Percentiles rank a stretch among this genome's conserved stretches.
phyloP scores from a whole-genome alignment of 2,888 invertebrate genomes.

The Iphiclides podalirius region DNA sequence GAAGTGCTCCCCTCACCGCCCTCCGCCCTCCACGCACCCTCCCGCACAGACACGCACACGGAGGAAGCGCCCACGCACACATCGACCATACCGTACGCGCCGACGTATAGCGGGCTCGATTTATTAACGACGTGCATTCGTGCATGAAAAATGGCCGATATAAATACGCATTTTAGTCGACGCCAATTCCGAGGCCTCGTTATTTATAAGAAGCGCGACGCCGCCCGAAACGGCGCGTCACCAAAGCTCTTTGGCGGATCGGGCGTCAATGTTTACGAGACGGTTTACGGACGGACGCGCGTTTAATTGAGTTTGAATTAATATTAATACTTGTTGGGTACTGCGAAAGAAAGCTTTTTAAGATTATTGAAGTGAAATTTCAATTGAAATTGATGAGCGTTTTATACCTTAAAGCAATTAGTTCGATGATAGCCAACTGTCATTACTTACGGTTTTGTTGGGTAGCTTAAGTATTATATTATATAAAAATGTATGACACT shows the following conservation, averaged over 20 bases:
- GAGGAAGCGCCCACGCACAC: conserved; percentile 50
- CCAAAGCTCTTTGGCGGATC: conserved; percentile 1
- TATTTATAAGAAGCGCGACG: conserved; percentile 42
- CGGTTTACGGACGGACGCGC: no score
- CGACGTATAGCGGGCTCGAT: conserved; percentile 68
- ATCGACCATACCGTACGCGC: conserved; percentile 33
- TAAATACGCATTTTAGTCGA: conserved; percentile 65
- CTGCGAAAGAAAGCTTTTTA: no score
- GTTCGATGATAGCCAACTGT: no score
- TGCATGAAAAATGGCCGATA: conserved; percentile 66
- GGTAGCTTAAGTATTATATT: no score
- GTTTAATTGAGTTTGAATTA: no score
- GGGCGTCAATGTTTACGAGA: neutral
- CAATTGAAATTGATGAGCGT: no score
- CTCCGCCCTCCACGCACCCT: conserved; percentile 39
- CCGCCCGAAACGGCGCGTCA: neutral
- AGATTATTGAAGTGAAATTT: no score
- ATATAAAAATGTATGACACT: no score
- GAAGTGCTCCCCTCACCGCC: conserved; percentile 54
- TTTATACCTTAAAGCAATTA: no score
- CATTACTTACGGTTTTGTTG: no score
- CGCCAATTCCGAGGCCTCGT: conserved; percentile 41
- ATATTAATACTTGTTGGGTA: no score
- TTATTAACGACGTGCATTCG: conserved; percentile 71
- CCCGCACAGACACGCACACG: conserved; percentile 45